Conservation (phyloP, 2,113 vertebrate species). For the Hypanus sabinus region DNA sequence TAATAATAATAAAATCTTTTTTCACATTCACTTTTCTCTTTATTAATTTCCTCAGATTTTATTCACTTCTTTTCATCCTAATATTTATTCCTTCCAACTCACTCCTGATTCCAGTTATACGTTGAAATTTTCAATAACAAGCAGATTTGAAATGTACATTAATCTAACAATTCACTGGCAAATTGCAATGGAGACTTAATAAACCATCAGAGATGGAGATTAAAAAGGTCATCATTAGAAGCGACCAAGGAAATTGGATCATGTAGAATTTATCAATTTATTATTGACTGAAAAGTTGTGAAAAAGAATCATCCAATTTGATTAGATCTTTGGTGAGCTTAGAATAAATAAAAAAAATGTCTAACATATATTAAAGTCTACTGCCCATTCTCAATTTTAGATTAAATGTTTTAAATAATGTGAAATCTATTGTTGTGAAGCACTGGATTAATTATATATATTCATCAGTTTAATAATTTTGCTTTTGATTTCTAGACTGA, state of each 20-base stretch:
- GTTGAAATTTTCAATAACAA: constrained; percentile 7
- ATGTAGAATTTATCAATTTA: background rate
- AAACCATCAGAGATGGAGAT: background rate
- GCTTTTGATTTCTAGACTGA: background rate
- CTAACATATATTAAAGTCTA: background rate
- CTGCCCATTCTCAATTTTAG: background rate
- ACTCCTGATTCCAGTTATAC: background rate
- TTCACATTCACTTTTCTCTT: background rate
- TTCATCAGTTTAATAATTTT: background rate
- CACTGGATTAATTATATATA: background rate
- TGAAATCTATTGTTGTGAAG: constrained; percentile 8
- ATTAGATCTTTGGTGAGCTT: background rate
- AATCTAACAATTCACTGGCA: background rate
- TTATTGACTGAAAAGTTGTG: background rate
- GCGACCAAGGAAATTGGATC: background rate
- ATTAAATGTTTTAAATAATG: background rate
- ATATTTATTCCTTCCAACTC: background rate
- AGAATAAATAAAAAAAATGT: constrained; percentile 8
- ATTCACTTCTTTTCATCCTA: background rate
- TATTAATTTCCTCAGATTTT: background rate
- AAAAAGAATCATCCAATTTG: background rate
- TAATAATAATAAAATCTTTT: background rate
- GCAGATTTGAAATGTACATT: background rate
- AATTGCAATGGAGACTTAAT: background rate
- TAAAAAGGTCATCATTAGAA: constrained; percentile 8